Evolutionary conservation across 2,888 invertebrate genomes (phyloP).

Genomic region (Clusia tigrina): DNA sequence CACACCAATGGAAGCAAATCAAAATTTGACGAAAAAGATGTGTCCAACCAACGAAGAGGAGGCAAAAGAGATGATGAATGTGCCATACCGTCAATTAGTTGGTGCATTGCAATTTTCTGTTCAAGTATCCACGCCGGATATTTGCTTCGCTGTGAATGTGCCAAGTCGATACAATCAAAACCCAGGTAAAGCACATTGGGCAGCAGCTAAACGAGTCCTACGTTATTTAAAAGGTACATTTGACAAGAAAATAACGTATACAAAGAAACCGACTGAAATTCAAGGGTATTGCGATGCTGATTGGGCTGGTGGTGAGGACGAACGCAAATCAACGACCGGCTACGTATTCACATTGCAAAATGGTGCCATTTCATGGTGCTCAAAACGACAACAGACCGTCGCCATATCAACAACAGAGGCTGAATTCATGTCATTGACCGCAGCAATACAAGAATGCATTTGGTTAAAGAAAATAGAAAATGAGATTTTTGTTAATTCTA

Average conservation of each 20-base stretch:
- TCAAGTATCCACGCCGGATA: conserved; percentile 34
- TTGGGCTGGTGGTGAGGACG: conserved; percentile 29
- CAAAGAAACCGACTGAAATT: conserved; percentile 11
- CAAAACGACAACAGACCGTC: conserved; percentile 33
- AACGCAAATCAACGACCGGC: conserved; percentile 29
- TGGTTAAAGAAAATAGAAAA: conserved; percentile 30
- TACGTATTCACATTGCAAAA: conserved; percentile 32
- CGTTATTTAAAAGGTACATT: conserved; percentile 32
- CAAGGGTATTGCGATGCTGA: conserved; percentile 25
- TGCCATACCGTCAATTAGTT: conserved; percentile 34
- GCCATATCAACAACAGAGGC: conserved; percentile 37
- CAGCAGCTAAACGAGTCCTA: conserved; percentile 30
- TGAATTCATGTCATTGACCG: conserved; percentile 36
- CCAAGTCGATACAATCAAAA: conserved; percentile 26
- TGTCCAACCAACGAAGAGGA: conserved; percentile 32
- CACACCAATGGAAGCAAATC: conserved; percentile 34
- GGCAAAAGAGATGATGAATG: conserved; percentile 29
- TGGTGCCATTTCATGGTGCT: conserved; percentile 34
- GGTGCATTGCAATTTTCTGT: conserved; percentile 31
- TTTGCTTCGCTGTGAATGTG: conserved; percentile 26
- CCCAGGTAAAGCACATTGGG: conserved; percentile 35
- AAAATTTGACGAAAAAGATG: conserved; percentile 27
- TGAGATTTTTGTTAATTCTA: too few relatives aligned
- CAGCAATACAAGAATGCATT: conserved; percentile 33
- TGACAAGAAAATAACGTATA: conserved; percentile 4